Evolutionary conservation across 1,140 invertebrate genomes (phyloP).

Genomic region (Muscidifurax raptorellus): DNA sequence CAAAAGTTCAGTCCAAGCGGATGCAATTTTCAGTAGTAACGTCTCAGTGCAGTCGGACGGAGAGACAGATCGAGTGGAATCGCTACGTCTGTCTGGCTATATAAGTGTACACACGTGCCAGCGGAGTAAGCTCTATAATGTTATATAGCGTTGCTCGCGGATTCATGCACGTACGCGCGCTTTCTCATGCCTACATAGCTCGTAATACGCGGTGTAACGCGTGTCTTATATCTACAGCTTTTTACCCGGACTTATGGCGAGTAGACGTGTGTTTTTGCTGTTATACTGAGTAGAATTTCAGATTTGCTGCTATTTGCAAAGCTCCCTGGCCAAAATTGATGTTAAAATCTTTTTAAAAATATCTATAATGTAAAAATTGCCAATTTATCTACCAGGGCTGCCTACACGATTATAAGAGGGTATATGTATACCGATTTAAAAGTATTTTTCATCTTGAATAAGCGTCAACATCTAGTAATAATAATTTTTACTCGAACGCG

Average conservation of each 20-base stretch:
- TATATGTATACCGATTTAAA: too few species aligned
- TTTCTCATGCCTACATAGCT: background rate
- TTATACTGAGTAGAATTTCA: background rate
- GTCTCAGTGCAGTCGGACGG: background rate
- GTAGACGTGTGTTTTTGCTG: background rate
- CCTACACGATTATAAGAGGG: too few species aligned
- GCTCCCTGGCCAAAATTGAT: too few species aligned
- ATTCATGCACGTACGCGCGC: slow-evolving; percentile 30
- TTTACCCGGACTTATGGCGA: background rate
- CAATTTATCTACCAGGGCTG: too few species aligned
- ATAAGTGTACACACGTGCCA: slow-evolving; percentile 46
- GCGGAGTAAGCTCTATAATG: slow-evolving; percentile 9
- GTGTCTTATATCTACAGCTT: background rate
- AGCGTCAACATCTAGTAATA: too few species aligned
- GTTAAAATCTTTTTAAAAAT: too few species aligned
- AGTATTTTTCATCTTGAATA: too few species aligned
- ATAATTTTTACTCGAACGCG: too few species aligned
- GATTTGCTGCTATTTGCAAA: too few species aligned
- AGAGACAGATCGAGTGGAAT: background rate
- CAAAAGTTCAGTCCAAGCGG: background rate
- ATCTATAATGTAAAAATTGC: too few species aligned
- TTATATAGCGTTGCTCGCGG: slow-evolving; percentile 1
- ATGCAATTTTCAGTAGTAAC: background rate
- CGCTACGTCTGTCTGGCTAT: background rate
- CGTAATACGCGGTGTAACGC: too few species aligned